Conservation (phyloP, 2,113 vertebrate species). For the Microcebus jonahi region DNA sequence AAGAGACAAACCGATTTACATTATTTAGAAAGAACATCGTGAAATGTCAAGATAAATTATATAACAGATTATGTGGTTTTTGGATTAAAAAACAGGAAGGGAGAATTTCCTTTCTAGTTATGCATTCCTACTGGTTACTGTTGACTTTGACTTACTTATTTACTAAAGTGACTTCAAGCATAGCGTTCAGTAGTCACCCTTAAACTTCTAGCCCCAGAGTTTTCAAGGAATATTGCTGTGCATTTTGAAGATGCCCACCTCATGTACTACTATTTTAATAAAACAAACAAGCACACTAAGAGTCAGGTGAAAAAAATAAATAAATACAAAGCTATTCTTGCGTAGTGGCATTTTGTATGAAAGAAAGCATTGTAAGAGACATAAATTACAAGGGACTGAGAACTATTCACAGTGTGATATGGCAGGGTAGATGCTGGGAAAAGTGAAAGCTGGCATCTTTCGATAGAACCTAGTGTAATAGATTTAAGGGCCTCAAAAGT, state of each 20-base stretch:
- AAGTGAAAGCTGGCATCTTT: background rate
- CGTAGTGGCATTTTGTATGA: background rate
- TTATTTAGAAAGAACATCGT: background rate
- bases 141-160: background rate
- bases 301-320: too few species aligned
- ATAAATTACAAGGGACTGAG: background rate
- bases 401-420: background rate
- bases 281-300: background rate
- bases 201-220: background rate
- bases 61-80: background rate
- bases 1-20: background rate
- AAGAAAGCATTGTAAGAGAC: background rate
- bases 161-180: background rate
- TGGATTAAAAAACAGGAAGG: background rate
- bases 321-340: background rate
- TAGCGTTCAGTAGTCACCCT: background rate
- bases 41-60: background rate
- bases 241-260: background rate
- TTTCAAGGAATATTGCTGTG: background rate
- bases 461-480: background rate
- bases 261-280: background rate
- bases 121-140: background rate
- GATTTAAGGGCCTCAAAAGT: background rate
- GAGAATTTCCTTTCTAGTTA: background rate
- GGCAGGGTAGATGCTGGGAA: background rate